Base-by-base conservation (phyloP, 2,888 invertebrate genomes). In the Tetropium fuscum region DNA sequence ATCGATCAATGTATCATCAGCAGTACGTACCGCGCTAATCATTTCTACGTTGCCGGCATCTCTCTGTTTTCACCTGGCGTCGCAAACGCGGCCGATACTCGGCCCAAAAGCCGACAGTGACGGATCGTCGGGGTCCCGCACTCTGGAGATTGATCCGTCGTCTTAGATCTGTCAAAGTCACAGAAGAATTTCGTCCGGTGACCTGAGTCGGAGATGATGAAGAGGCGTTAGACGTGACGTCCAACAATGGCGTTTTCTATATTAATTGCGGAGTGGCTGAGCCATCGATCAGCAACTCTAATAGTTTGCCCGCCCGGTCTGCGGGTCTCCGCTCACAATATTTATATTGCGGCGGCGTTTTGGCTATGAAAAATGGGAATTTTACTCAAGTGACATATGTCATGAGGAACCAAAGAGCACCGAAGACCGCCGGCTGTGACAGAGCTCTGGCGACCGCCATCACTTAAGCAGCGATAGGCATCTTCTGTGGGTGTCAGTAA, bases 271-370 rank as follows among this genome's bases (percentile, higher is more conserved):
- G 49, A 59, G 60, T 56, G n/a, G 63, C 59, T 58, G 63, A 58
- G 41, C 71, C 72, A 77, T 77, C 76, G 72, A 76, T 76, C 77
- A 76, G 72, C 58, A 62, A 64, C 67, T 58, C 69, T 72, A 74
- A 74, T 70, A 69, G 72, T 59, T 59, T 65, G 60, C 61, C 68
- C 72, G 68, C 69, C 67, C 63, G 64, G 54, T 59, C 63, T 60
- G 67, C 58, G 60, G 64, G 48, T 36, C 49, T 38, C 51, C 25
- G 30, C 75, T 77, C 78, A 77, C 72, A 78, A 78, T 78, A 78
- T 78, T 78, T 78, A 75, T 78, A 78, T 75, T 78, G 76, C 70
- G 68, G 71, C 73, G 63, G 66, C 66, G 64, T 71, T 73, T 64
- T 30, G 63, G 58, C 69, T 60, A 74, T 76, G 76, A 78, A 74